Conservation (phyloP, 2,888 invertebrate genomes). For the Drosophila antonietae region DNA sequence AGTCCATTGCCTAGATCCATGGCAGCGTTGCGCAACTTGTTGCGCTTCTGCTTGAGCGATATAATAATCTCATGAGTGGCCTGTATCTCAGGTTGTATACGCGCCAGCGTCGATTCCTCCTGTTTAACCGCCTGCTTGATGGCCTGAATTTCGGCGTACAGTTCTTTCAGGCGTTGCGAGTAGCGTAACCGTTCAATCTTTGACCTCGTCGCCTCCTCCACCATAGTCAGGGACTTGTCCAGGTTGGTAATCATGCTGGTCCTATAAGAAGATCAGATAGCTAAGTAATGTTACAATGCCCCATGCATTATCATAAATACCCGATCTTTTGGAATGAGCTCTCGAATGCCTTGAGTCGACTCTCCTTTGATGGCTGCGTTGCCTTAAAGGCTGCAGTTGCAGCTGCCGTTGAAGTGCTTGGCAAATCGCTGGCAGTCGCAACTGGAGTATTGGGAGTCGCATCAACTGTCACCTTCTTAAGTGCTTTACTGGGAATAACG, state of each 20-base stretch:
- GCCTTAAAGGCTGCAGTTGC: constrained; percentile 7
- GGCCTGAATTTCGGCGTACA: constrained; percentile 74
- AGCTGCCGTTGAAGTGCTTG: constrained; percentile 29
- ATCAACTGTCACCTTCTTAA: not conserved
- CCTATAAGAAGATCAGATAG: constrained; percentile 48
- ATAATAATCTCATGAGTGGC: constrained; percentile 78
- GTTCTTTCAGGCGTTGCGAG: constrained; percentile 75
- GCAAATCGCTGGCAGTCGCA: not conserved
- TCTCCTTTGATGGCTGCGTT: constrained; percentile 55
- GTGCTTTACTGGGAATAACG: not conserved
- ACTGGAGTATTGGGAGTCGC: not conserved
- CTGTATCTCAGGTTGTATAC: constrained; percentile 81
- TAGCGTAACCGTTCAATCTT: constrained; percentile 77
- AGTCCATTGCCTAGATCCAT: constrained; percentile 75
- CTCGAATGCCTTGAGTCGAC: constrained; percentile 77
- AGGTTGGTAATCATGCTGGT: constrained; percentile 78
- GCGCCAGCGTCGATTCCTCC: constrained; percentile 77
- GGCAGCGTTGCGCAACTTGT: constrained; percentile 77
- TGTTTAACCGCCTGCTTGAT: constrained; percentile 69
- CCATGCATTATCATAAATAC: constrained; percentile 50
- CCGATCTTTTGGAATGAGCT: constrained; percentile 78
- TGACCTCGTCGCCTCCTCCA: constrained; percentile 76
- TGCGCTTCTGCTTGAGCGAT: constrained; percentile 76
- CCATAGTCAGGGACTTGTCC: constrained; percentile 80
- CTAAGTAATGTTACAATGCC: not conserved